Evolutionary conservation across 2,113 vertebrate genomes (phyloP).

Genomic region (Blennius ocellaris): DNA sequence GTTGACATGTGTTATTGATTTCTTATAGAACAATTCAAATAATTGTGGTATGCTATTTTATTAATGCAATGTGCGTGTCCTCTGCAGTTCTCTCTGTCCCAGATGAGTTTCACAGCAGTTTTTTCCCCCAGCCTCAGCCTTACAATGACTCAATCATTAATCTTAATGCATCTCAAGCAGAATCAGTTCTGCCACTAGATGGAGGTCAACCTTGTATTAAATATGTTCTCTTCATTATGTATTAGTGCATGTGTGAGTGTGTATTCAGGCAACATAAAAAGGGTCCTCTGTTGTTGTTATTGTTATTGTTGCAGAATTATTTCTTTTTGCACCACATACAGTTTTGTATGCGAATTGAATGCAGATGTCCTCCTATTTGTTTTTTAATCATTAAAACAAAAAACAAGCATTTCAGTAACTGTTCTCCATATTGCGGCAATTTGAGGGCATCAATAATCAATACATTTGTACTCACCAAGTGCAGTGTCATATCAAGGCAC

Average conservation of each 20-base stretch:
- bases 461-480: constrained; percentile 25
- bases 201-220: constrained; percentile 72
- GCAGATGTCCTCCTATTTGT: background rate
- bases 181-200: constrained; percentile 71
- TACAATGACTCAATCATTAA: constrained; percentile 49
- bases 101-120: background rate
- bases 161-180: constrained; percentile 49
- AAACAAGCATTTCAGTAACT: constrained; percentile 19
- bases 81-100: constrained; percentile 2
- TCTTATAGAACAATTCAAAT: no score
- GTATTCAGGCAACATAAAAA: background rate
- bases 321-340: background rate
- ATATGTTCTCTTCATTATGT: constrained; percentile 48
- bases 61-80: background rate
- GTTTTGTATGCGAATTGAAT: background rate
- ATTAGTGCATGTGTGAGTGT: background rate
- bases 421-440: constrained; percentile 19
- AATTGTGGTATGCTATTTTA: background rate
- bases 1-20: no score
- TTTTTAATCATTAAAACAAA: no score
- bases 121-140: constrained; percentile 14
- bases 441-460: constrained; percentile 50
- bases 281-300: constrained; percentile 5
- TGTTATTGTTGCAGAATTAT: no score
- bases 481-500: constrained; percentile 44